phyloP scores from a whole-genome alignment of 2,888 invertebrate species.

The Drosophila mulleri region DNA sequence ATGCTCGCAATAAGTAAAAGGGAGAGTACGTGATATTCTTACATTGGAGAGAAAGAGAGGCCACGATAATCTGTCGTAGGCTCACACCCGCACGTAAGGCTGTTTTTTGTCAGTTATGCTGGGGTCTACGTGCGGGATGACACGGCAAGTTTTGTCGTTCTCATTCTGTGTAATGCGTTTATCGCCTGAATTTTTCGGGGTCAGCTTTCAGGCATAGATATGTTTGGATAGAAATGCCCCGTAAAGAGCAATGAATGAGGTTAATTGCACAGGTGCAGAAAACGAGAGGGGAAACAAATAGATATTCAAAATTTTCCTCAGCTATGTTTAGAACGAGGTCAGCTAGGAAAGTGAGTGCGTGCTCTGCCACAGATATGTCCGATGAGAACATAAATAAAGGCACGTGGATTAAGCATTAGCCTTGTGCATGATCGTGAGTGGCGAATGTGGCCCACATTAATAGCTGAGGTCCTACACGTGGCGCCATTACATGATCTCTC shows the following conservation, averaged over 20 bases:
- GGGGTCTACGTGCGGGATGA: conserved; percentile 70
- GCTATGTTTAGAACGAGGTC: conserved; percentile 19
- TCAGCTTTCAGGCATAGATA: conserved; percentile 54
- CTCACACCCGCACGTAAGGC: conserved; percentile 62
- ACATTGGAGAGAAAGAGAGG: neutral
- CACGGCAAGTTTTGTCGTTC: conserved; percentile 48
- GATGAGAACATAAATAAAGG: conserved; percentile 49
- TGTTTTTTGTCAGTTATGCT: conserved; percentile 8
- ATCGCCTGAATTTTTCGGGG: conserved; percentile 48
- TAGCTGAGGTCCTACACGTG: conserved; percentile 43
- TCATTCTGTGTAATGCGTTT: conserved; percentile 35
- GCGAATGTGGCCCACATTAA: conserved; percentile 39
- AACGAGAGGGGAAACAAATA: neutral
- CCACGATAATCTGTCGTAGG: conserved; percentile 19
- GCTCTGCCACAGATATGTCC: conserved; percentile 30
- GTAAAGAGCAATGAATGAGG: conserved; percentile 25
- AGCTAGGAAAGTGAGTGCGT: conserved; percentile 14
- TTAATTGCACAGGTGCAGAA: conserved; percentile 36
- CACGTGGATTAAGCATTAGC: conserved; percentile 55
- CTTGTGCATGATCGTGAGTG: conserved; percentile 47
- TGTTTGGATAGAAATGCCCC: neutral
- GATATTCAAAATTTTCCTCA: conserved; percentile 12
- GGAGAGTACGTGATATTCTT: neutral
- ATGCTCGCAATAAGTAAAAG: neutral
- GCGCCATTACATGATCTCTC: conserved; percentile 42